Percentiles rank a stretch among this genome's conserved stretches.
Evolutionary conservation across 2,797 vertebrate genomes (phyloP).

Genomic region (Gadopsis bispinosus): DNA sequence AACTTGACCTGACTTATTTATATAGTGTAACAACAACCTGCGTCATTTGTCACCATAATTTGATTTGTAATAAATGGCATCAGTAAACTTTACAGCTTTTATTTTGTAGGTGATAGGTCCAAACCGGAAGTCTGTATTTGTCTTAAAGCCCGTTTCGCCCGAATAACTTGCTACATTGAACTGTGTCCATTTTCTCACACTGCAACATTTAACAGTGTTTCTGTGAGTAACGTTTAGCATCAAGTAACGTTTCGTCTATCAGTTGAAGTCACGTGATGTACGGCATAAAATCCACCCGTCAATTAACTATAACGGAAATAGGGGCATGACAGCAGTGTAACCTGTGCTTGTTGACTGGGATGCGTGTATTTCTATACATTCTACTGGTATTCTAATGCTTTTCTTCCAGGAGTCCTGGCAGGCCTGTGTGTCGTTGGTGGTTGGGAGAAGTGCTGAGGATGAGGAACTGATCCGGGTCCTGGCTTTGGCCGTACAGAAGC

Average conservation of each 20-base stretch:
- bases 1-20: too few species aligned
- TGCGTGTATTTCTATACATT: too few species aligned
- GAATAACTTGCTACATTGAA: not conserved
- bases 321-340: not conserved
- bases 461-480: slow-evolving; percentile 84
- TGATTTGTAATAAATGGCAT: not conserved
- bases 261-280: not conserved
- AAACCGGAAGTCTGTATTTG: not conserved
- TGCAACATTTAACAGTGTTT: too few species aligned
- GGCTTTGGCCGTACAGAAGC: slow-evolving; percentile 81
- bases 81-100: not conserved
- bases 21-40: not conserved
- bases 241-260: not conserved
- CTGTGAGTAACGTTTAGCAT: not conserved
- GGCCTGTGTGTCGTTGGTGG: slow-evolving; percentile 85
- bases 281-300: not conserved
- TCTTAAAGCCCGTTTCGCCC: not conserved
- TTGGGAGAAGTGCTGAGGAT: slow-evolving; percentile 83
- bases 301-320: not conserved
- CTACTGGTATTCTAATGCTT: not conserved
- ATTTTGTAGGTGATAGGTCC: not conserved
- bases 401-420: slow-evolving; percentile 87
- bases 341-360: not conserved
- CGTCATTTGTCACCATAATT: not conserved
- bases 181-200: accelerated